Evolutionary conservation across 1,140 invertebrate species (phyloP), one percentile per base, ranked within the genome.

Genomic region (Euwallacea fornicatus): DNA sequence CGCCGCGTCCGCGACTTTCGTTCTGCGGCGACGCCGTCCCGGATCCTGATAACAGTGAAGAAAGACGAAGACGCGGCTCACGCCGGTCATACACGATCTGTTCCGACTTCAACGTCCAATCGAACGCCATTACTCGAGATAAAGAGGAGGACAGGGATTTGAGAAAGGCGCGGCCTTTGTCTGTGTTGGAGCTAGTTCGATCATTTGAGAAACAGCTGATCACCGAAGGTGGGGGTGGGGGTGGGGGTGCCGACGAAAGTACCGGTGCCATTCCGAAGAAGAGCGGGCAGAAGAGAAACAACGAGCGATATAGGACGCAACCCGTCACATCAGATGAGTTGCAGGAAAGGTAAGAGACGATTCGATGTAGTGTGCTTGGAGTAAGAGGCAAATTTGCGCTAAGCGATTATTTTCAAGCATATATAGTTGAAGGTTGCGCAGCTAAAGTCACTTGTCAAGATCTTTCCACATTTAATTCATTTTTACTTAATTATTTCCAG

Each of bases 271-370:
- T 82, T 58, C 83, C 83, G 3, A 84, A 83, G 63, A 82, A 76
- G 83, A 82, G 82, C 6, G 80, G 77, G 71, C 47, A 16, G 41
- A 86, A 84, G 76, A 81, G 82, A 58, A 75, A 74, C 41, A 75
- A 75, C 47, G 83, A 86, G 69, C 85, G 88, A 21, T 88, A 85
- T 77, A 85, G 85, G 76, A 90, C 89, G 2, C 89, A 90, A 78
- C 89, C 89, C 0, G 84, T 91, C 65, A 90, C 88, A 42, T 84
- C 85, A 10, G 85, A 88, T 56, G 89, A 90, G 79, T 81, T 88
- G 73, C 83, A 84, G 71, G 81, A 83, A 72, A 86, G 86, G 87
- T 88, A 80, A 58, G 46, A 4, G 21, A n/a, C n/a, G n/a, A 33
- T 33, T 33, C 21, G 1, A 33, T 33, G 21, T 33, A 33, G 21